Base-by-base conservation (phyloP, 2,797 vertebrate genomes). In the Sebastes kiyomatsui region DNA sequence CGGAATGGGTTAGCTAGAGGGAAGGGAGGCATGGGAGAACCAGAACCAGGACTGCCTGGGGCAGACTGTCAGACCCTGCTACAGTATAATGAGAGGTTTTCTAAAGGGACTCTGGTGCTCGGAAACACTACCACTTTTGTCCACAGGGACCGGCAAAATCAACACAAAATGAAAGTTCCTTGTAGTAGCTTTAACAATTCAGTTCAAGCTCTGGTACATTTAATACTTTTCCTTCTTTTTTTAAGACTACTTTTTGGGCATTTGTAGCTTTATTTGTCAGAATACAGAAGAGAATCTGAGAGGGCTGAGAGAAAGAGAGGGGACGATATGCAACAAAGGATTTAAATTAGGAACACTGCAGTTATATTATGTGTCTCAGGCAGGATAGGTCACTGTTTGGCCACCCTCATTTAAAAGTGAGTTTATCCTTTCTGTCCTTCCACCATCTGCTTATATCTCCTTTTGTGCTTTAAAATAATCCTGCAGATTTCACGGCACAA, bases 341-440 rank as follows among this genome's bases (percentile, higher is more conserved):
- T 74, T 30, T 55, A n/a, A 22, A 49, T 14, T 46, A 59, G 27
- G 60, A 52, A 59, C 22, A 23, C n/a, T 60, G 20, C 20, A 6
- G 68, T 56, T 56, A 2, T 46, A 23, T 56, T 74, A 7, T 66
- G 38, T 32, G 30, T 81, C 60, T 66, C 14, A 13, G 22, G 30
- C 28, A 25, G 54, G 59, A 60, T 3, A 5, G 27, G 59, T 74
- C 49, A 28, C 32, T 42, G 13, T 83, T 68, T 46, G 54, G 22
- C 23, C 25, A 28, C 38, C 55, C 27, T 23, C 8, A 65, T 69
- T 27, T 56, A 12, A 32, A 62, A 25, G 49, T 12, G 23, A 67
- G 76, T 77, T 33, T 28, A 28, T 66, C 30, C 69, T 49, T 23
- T 68, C 38, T 68, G 69, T 67, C 49, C 32, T 54, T 72, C 32